Conservation (phyloP, 2,888 invertebrate genomes). For the Drosophila hawaiiensis region DNA sequence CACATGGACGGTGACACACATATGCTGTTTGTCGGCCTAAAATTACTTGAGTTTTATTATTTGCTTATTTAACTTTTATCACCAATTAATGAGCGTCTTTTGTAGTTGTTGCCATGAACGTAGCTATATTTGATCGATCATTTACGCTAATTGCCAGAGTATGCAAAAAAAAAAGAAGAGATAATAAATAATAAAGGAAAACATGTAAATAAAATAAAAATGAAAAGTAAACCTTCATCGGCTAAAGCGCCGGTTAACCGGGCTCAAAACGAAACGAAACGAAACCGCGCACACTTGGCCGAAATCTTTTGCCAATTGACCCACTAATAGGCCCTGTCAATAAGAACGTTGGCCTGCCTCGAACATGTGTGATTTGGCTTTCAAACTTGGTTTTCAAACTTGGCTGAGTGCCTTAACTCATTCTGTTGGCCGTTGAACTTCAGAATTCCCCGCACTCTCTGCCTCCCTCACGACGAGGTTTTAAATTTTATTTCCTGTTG, state of each 20-base stretch:
- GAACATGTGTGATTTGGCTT: conserved; percentile 49
- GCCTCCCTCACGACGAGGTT: conserved; percentile 8
- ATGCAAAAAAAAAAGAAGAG: conserved; percentile 50
- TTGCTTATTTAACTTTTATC: conserved; percentile 83
- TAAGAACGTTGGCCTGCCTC: conserved; percentile 44
- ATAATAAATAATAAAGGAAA: conserved; percentile 7
- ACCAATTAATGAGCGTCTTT: conserved; percentile 64
- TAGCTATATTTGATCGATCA: conserved; percentile 65
- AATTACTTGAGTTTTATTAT: conserved; percentile 72
- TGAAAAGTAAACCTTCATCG: conserved; percentile 43
- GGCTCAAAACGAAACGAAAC: conserved; percentile 8
- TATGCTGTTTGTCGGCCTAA: conserved; percentile 43
- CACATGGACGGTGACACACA: conserved; percentile 27
- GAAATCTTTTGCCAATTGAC: conserved; percentile 67
- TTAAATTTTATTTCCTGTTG: conserved; percentile 67
- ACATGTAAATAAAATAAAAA: conserved; percentile 51
- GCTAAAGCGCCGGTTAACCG: conserved; percentile 17
- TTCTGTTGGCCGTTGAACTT: conserved; percentile 70
- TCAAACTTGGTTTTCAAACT: conserved; percentile 7
- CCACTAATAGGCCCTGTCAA: conserved; percentile 79
- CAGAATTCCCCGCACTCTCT: not conserved
- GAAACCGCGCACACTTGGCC: conserved; percentile 56
- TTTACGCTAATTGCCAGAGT: conserved; percentile 73
- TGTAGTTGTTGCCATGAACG: conserved; percentile 42
- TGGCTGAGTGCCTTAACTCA: conserved; percentile 9